phyloP scores from a whole-genome alignment of 2,113 vertebrate genomes.

The Colinus virginianus region DNA sequence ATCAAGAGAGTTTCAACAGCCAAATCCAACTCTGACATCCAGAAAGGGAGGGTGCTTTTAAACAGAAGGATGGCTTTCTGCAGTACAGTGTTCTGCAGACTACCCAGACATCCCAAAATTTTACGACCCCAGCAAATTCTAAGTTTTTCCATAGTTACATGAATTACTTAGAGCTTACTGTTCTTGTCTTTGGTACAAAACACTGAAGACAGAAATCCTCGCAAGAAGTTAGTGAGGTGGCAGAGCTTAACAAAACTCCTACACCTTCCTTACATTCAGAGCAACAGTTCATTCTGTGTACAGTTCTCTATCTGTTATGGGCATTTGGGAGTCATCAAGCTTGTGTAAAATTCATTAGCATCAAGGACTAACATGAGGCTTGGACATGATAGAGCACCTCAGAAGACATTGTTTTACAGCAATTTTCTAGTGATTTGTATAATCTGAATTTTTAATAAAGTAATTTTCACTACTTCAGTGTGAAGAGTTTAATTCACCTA shows the following conservation, averaged over 20 bases:
- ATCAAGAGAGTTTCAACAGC: background rate
- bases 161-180: background rate
- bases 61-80: background rate
- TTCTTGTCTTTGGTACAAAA: background rate
- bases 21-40: background rate
- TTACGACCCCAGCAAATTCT: background rate
- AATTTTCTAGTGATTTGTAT: background rate
- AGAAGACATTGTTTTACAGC: background rate
- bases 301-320: background rate
- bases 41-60: background rate
- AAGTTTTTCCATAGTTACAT: background rate
- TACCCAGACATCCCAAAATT: background rate
- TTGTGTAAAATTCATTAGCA: background rate
- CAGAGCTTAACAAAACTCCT: background rate
- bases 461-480: background rate
- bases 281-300: background rate
- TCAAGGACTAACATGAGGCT: background rate
- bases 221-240: background rate
- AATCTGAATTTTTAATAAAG: background rate
- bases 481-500: background rate
- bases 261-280: background rate
- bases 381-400: background rate
- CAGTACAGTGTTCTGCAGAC: background rate
- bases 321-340: background rate
- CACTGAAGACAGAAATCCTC: background rate